Conservation (phyloP, 2,113 vertebrate genomes). For the Archilochus colubris region DNA sequence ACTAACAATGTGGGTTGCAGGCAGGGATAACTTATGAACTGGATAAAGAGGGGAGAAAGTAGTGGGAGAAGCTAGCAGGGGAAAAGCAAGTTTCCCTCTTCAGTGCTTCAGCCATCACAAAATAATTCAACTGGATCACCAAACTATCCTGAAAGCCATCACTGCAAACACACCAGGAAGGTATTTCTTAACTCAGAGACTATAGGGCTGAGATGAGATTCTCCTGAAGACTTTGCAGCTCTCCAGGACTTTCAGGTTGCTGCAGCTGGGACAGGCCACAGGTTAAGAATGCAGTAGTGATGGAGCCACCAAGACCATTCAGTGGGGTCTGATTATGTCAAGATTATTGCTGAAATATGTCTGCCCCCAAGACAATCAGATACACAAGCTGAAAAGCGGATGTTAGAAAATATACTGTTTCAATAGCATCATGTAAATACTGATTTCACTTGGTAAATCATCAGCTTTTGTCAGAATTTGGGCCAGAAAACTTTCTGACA, state of each 20-base stretch:
- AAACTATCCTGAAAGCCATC: not conserved
- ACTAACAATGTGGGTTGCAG: not conserved
- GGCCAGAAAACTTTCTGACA: not conserved
- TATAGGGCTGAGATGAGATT: not conserved
- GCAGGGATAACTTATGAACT: not conserved
- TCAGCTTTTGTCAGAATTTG: not conserved
- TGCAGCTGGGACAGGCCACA: not conserved
- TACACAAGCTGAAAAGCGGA: not conserved
- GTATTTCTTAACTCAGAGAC: not conserved
- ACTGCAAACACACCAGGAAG: not conserved
- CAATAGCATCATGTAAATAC: not conserved
- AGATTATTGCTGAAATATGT: not conserved
- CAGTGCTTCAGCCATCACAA: not conserved
- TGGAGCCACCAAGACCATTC: not conserved
- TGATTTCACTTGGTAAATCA: not conserved
- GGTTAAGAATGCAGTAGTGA: not conserved
- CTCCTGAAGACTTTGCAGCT: not conserved
- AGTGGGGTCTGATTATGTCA: not conserved
- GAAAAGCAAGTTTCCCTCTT: not conserved
- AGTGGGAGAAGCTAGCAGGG: not conserved
- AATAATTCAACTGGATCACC: accelerated
- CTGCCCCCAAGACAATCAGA: not conserved
- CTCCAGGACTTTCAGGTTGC: not conserved
- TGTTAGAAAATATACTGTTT: not conserved
- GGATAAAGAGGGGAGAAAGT: not conserved